Evolutionary conservation across 2,888 invertebrate species (phyloP).

Genomic region (Synanthedon formicaeformis): DNA sequence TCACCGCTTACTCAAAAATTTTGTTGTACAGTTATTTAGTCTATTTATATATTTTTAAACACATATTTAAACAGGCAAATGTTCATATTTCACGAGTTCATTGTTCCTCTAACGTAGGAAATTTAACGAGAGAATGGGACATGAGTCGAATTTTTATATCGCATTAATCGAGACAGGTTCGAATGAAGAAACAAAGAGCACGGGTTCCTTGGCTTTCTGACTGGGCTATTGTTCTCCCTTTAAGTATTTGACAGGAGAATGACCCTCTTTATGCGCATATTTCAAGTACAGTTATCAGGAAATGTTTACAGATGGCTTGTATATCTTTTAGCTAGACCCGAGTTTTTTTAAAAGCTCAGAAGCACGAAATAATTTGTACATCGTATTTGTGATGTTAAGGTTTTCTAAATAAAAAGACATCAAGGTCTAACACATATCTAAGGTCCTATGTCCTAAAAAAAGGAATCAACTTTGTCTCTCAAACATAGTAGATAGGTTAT

Average conservation of each 20-base stretch:
- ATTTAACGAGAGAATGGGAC: conserved; percentile 52
- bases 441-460: too few relatives aligned
- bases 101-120: conserved; percentile 49
- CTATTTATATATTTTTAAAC: not conserved
- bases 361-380: conserved; percentile 17
- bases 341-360: conserved; percentile 14
- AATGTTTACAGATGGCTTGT: too few relatives aligned
- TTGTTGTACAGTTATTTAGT: too few relatives aligned
- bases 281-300: too few relatives aligned
- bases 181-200: conserved; percentile 49
- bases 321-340: too few relatives aligned
- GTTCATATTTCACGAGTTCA: conserved; percentile 29
- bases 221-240: conserved; percentile 47
- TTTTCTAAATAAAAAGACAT: conserved; percentile 12
- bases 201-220: conserved; percentile 39
- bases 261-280: conserved; percentile 47
- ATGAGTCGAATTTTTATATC: conserved; percentile 59
- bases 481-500: too few relatives aligned
- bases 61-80: not conserved
- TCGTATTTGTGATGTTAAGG: conserved; percentile 23
- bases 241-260: conserved; percentile 44
- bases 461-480: too few relatives aligned
- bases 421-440: conserved; percentile 17
- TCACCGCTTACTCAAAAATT: too few relatives aligned
- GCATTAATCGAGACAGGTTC: conserved; percentile 40